Evolutionary conservation across 1,140 invertebrate species (phyloP).

Genomic region (Ctenoplectra terminalis): DNA sequence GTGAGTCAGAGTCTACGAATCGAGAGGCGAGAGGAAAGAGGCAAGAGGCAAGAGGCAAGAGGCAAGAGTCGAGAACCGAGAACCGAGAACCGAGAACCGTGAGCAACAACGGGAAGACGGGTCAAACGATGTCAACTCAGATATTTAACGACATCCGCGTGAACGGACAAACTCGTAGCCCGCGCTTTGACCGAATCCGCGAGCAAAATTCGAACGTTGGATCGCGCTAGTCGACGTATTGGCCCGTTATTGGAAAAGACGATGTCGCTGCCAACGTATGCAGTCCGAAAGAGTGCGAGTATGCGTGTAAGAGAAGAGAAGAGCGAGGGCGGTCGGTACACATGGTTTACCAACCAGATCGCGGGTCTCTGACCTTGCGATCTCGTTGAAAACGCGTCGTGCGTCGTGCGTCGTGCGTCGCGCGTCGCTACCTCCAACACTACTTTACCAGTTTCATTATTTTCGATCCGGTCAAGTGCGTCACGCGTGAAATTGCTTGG

Average conservation of each 20-base stretch:
- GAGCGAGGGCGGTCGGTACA: slow-evolving; percentile 73
- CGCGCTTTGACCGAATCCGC: not conserved
- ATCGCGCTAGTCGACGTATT: too few species aligned
- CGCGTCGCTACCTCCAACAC: slow-evolving; percentile 5
- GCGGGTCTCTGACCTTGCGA: slow-evolving; percentile 80
- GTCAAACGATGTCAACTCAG: slow-evolving; percentile 80
- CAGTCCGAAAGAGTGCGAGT: not conserved
- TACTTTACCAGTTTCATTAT: not conserved
- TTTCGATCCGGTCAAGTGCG: not conserved
- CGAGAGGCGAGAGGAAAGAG: too few species aligned
- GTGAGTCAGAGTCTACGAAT: slow-evolving; percentile 61
- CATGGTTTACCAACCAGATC: slow-evolving; percentile 80
- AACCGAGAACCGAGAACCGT: slow-evolving; percentile 32
- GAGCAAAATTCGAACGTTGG: too few species aligned
- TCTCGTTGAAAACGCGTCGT: slow-evolving; percentile 54
- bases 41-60: too few species aligned
- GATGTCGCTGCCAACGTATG: too few species aligned
- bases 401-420: not conserved
- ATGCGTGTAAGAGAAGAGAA: slow-evolving; percentile 6
- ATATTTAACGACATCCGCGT: slow-evolving; percentile 78
- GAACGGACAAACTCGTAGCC: slow-evolving; percentile 67
- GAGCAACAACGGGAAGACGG: slow-evolving; percentile 73
- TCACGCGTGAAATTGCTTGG: not conserved
- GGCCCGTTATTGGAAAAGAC: too few species aligned
- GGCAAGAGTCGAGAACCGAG: slow-evolving; percentile 47